Evolutionary conservation across 2,113 vertebrate species (phyloP).

Genomic region (Indri indri): DNA sequence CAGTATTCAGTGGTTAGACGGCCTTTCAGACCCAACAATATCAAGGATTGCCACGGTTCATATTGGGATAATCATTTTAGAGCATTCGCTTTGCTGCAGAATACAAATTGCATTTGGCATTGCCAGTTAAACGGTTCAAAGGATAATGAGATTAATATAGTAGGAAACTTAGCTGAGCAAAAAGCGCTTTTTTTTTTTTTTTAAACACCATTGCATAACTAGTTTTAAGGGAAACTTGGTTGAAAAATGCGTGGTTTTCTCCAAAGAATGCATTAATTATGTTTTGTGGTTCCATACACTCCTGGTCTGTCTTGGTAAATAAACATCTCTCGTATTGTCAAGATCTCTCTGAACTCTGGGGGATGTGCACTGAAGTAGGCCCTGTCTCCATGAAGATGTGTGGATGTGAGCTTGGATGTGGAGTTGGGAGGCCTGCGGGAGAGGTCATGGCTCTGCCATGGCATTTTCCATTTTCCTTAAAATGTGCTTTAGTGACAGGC

Average conservation of each 20-base stretch:
- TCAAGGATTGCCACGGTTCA: constrained; percentile 98
- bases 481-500: background rate
- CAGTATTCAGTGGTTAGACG: constrained; percentile 95
- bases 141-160: constrained; percentile 99
- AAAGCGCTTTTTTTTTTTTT: constrained; percentile 80
- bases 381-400: background rate
- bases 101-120: constrained; percentile 99
- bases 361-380: background rate
- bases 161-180: constrained; percentile 94
- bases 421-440: background rate
- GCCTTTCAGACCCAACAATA: constrained; percentile 98
- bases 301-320: constrained; percentile 55
- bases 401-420: background rate
- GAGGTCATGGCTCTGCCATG: background rate
- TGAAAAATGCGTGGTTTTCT: constrained; percentile 74
- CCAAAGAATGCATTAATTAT: constrained; percentile 69
- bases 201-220: constrained; percentile 87
- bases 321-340: constrained; percentile 24
- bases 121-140: constrained; percentile 99
- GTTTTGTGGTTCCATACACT: constrained; percentile 48
- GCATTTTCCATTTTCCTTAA: background rate
- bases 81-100: constrained; percentile 96
- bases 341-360: constrained; percentile 8
- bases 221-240: constrained; percentile 82
- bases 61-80: constrained; percentile 99